A percentile compares a stretch with the other conserved stretches of the same genome.
Evolutionary conservation across 1,140 invertebrate species (phyloP).

Genomic region (Bradysia coprophila): DNA sequence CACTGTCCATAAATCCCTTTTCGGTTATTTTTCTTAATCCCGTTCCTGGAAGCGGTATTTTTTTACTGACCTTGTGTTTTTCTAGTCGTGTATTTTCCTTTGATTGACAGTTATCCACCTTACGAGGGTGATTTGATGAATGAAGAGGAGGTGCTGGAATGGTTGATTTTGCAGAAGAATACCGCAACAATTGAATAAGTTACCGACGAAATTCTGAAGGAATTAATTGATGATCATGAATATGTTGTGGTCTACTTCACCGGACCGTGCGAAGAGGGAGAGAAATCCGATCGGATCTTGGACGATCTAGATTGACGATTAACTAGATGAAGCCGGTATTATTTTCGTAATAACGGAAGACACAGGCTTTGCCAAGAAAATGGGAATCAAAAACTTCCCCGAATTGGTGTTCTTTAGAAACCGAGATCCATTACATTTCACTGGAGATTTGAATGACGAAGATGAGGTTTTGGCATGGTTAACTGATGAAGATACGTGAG

Average conservation of each 20-base stretch:
- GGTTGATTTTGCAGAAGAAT: constrained; percentile 79
- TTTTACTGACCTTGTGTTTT: no score
- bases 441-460: constrained; percentile 74
- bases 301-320: constrained; percentile 90
- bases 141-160: constrained; percentile 78
- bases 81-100: no score
- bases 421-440: constrained; percentile 53
- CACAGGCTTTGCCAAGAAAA: constrained; percentile 57
- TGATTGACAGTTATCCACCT: no score
- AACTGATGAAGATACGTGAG: constrained; percentile 77
- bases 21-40: no score
- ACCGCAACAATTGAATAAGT: constrained; percentile 84
- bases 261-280: constrained; percentile 70
- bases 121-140: constrained; percentile 84
- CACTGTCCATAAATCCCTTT: no score
- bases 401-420: constrained; percentile 80
- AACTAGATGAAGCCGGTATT: constrained; percentile 81
- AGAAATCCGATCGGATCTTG: constrained; percentile 66
- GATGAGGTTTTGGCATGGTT: constrained; percentile 81
- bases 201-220: constrained; percentile 75
- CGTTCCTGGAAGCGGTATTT: no score
- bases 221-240: constrained; percentile 77
- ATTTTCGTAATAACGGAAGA: constrained; percentile 89
- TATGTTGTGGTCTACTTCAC: constrained; percentile 90
- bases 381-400: constrained; percentile 69